Conservation (phyloP, 2,888 invertebrate species). For the Dryocosmus kuriphilus region DNA sequence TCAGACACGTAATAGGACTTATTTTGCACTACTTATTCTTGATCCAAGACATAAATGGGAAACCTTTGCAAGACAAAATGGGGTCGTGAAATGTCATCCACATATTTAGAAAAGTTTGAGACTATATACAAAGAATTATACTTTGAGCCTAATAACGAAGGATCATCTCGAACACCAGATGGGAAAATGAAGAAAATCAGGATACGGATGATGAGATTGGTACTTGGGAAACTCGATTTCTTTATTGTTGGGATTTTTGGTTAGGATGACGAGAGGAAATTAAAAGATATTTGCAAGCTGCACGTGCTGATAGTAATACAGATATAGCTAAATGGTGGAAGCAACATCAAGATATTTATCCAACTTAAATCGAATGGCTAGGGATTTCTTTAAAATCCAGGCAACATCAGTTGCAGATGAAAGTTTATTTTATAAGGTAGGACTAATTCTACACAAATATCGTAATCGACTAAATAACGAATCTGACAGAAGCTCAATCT, state of each 20-base stretch:
- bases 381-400: slow-evolving; percentile 6
- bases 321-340: slow-evolving; percentile 31
- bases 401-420: slow-evolving; percentile 1
- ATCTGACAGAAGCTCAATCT: slow-evolving; percentile 15
- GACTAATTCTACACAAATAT: slow-evolving; percentile 6
- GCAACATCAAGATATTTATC: slow-evolving; percentile 5
- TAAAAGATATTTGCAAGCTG: neutral
- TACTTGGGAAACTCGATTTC: neutral
- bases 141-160: neutral
- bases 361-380: neutral
- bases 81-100: slow-evolving; percentile 40
- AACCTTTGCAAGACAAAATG: slow-evolving; percentile 44
- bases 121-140: slow-evolving; percentile 21
- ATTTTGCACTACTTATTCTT: slow-evolving; percentile 30
- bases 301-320: neutral
- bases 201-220: neutral
- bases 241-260: neutral
- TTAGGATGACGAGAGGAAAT: neutral
- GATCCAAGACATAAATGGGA: slow-evolving; percentile 48
- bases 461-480: slow-evolving; percentile 21
- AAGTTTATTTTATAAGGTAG: slow-evolving; percentile 23
- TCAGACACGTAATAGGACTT: slow-evolving; percentile 43
- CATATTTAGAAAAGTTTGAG: slow-evolving; percentile 41
- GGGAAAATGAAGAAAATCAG: neutral
- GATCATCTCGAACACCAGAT: no score